phyloP scores from a whole-genome alignment of 2,888 invertebrate genomes.

The Volucella zonaria region DNA sequence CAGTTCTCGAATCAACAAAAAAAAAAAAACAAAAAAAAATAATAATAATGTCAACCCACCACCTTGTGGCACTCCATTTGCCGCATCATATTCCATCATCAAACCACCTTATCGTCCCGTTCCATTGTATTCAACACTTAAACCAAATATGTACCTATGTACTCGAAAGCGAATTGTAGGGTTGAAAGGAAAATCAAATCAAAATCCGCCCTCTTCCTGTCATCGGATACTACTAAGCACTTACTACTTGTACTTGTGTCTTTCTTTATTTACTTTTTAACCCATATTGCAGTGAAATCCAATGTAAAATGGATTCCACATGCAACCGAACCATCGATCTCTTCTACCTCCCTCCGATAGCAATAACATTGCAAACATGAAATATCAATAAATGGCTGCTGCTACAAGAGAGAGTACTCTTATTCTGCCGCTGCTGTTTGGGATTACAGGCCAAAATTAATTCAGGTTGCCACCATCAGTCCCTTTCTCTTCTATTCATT shows the following conservation, averaged over 20 bases:
- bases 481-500: slow-evolving; percentile 21
- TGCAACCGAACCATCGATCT: background rate
- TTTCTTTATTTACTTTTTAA: slow-evolving; percentile 60
- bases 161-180: slow-evolving; percentile 6
- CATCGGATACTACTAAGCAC: slow-evolving; percentile 42
- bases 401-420: slow-evolving; percentile 1
- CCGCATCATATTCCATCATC: background rate
- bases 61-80: slow-evolving; percentile 27
- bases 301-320: slow-evolving; percentile 39
- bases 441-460: slow-evolving; percentile 71
- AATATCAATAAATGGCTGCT: slow-evolving; percentile 72
- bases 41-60: background rate
- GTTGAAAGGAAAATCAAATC: slow-evolving; percentile 54
- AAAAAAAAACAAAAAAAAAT: too few relatives aligned
- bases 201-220: slow-evolving; percentile 51
- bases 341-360: slow-evolving; percentile 26
- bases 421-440: slow-evolving; percentile 3
- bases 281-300: slow-evolving; percentile 59
- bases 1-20: too few relatives aligned
- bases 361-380: slow-evolving; percentile 69
- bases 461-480: slow-evolving; percentile 62
- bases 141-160: background rate
- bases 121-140: background rate
- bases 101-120: slow-evolving; percentile 7
- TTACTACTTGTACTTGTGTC: slow-evolving; percentile 7